Conservation (phyloP, 1,140 invertebrate species). For the Cardiocondyla obscurior region DNA sequence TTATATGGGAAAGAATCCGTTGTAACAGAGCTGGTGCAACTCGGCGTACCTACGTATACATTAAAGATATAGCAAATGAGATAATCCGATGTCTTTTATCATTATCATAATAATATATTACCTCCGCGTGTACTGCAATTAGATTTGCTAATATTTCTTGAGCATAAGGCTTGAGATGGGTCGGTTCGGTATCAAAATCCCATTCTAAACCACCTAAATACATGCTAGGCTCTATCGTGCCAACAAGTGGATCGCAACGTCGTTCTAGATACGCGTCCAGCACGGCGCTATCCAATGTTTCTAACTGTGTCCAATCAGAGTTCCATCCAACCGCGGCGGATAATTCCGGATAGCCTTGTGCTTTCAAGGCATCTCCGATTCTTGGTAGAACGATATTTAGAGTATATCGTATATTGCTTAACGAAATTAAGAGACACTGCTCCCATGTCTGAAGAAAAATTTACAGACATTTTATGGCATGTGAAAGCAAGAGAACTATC, state of each 20-base stretch:
- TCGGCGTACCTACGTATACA: slow-evolving; percentile 89
- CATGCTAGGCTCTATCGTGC: slow-evolving; percentile 97
- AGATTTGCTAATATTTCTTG: slow-evolving; percentile 97
- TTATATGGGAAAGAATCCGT: slow-evolving; percentile 92
- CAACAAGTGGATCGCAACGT: slow-evolving; percentile 96
- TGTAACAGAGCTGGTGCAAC: slow-evolving; percentile 91
- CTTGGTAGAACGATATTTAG: slow-evolving; percentile 89
- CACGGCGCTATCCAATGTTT: slow-evolving; percentile 88
- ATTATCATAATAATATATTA: slow-evolving; percentile 78
- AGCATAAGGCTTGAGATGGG: slow-evolving; percentile 93
- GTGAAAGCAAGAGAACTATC: background rate
- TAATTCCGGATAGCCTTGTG: slow-evolving; percentile 79
- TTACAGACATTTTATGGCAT: background rate
- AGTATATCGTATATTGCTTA: slow-evolving; percentile 96
- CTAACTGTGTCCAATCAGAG: slow-evolving; percentile 84
- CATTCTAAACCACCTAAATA: slow-evolving; percentile 95
- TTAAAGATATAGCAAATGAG: background rate
- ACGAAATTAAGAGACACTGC: slow-evolving; percentile 91
- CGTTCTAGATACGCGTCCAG: slow-evolving; percentile 94
- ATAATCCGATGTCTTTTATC: background rate
- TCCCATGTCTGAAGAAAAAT: slow-evolving; percentile 87
- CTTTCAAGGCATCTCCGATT: slow-evolving; percentile 84
- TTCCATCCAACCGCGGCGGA: slow-evolving; percentile 78
- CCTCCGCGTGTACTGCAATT: slow-evolving; percentile 96
- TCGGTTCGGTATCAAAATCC: slow-evolving; percentile 89